A percentile compares a stretch with the other conserved stretches of the same genome.
Evolutionary conservation across 2,888 invertebrate genomes (phyloP).

Genomic region (Sinohyriopsis cumingii): DNA sequence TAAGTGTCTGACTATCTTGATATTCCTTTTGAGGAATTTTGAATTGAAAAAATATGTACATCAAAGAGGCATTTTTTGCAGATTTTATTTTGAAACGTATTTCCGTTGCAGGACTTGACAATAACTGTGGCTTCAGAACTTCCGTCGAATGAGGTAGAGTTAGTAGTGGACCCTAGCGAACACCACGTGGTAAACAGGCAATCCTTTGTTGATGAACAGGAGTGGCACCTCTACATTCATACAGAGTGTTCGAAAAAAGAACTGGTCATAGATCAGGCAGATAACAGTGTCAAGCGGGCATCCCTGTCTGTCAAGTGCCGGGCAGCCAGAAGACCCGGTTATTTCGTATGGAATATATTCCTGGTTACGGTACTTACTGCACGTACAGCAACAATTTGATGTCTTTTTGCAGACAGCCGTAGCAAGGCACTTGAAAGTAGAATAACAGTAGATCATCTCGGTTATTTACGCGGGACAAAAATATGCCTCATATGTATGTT

Average conservation of each 20-base stretch:
- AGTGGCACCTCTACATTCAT: conserved; percentile 68
- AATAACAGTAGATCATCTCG: no score
- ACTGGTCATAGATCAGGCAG: conserved; percentile 67
- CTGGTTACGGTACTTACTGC: conserved; percentile 66
- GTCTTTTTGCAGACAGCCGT: no score
- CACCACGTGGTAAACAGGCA: conserved; percentile 66
- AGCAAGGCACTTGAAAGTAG: no score
- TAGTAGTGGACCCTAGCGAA: conserved; percentile 62
- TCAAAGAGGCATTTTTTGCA: no score
- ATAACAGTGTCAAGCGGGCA: conserved; percentile 65
- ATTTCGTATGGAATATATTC: conserved; percentile 71
- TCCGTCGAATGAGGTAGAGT: conserved; percentile 60
- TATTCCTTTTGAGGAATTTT: no score
- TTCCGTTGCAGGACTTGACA: conserved; percentile 60
- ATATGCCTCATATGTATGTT: no score
- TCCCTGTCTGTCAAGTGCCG: conserved; percentile 68
- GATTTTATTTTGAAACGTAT: not conserved
- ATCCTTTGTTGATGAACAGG: conserved; percentile 69
- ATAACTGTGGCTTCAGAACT: conserved; percentile 66
- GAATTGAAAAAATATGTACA: no score
- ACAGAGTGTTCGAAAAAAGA: conserved; percentile 65
- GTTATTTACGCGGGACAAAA: no score
- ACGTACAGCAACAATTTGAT: no score
- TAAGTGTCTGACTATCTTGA: no score
- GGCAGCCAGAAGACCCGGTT: conserved; percentile 68